Percentiles rank a stretch among this genome's conserved stretches.
Evolutionary conservation across 2,888 invertebrate species (phyloP).

Genomic region (Drosophila parthenogenetica): DNA sequence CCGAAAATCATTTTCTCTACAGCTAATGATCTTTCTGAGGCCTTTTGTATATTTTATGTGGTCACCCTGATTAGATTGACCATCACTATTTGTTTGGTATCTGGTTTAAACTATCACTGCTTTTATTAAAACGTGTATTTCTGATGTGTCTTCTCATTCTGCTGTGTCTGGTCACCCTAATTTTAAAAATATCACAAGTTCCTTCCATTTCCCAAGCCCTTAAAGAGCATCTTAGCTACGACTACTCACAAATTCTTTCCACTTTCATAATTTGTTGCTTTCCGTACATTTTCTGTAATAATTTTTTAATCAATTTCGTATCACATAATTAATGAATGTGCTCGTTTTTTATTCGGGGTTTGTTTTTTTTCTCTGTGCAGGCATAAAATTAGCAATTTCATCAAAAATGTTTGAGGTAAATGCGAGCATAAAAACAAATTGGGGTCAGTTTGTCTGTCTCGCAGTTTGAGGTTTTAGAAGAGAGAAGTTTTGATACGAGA

Average conservation of each 20-base stretch:
- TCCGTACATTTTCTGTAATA: slow-evolving; percentile 38
- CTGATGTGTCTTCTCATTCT: too few relatives aligned
- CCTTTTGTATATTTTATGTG: not conserved
- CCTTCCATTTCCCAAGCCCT: too few relatives aligned
- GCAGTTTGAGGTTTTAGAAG: not conserved
- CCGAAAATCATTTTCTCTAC: not conserved
- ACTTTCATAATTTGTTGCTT: slow-evolving; percentile 14
- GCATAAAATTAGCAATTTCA: slow-evolving; percentile 40
- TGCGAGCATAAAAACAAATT: slow-evolving; percentile 39
- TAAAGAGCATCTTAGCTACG: slow-evolving; percentile 25
- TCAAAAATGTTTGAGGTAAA: slow-evolving; percentile 12
- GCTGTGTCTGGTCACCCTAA: not conserved
- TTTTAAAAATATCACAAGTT: too few relatives aligned
- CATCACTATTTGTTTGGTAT: too few relatives aligned
- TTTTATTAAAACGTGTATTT: too few relatives aligned
- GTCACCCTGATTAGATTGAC: not conserved
- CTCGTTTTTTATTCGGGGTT: slow-evolving; percentile 12
- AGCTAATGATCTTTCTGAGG: not conserved
- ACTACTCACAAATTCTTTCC: not conserved
- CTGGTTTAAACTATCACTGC: too few relatives aligned
- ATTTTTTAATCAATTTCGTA: slow-evolving; percentile 39
- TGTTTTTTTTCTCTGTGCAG: slow-evolving; percentile 10
- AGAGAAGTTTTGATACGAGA: slow-evolving; percentile 4
- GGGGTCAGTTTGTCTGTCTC: slow-evolving; percentile 38
- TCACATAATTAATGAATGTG: slow-evolving; percentile 45